Conservation (phyloP, 2,113 vertebrate species). For the Seriola quinqueradiata region DNA sequence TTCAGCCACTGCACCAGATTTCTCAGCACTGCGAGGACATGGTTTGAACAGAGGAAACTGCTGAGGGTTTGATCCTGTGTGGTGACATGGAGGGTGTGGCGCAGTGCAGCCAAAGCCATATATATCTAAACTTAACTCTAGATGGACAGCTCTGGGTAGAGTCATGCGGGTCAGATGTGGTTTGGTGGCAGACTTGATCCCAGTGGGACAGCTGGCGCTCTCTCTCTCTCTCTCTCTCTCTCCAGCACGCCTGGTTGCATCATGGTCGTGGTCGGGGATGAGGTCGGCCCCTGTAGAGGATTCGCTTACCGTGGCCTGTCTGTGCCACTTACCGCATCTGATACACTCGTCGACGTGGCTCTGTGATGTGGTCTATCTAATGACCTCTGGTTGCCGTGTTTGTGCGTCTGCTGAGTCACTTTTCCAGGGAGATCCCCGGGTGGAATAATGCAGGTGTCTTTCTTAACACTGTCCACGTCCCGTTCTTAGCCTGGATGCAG, state of each 20-base stretch:
- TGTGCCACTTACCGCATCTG: constrained; percentile 62
- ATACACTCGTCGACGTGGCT: constrained; percentile 54
- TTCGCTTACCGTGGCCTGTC: constrained; percentile 52
- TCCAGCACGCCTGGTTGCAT: constrained; percentile 66
- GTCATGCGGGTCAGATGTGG: constrained; percentile 74
- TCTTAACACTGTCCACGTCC: constrained; percentile 1
- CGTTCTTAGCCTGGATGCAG: not conserved
- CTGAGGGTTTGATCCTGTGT: constrained; percentile 59
- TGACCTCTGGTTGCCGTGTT: constrained; percentile 47
- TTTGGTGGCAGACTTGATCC: constrained; percentile 64
- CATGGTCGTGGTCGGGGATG: constrained; percentile 60
- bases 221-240: constrained; percentile 27
- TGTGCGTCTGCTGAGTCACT: constrained; percentile 38
- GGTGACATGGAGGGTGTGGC: constrained; percentile 76
- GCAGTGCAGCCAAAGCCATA: constrained; percentile 63
- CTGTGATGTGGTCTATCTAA: constrained; percentile 65
- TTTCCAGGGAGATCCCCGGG: constrained; percentile 24
- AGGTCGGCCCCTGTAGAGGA: constrained; percentile 13
- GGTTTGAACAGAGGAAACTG: constrained; percentile 44
- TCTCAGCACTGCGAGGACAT: constrained; percentile 12
- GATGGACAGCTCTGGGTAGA: constrained; percentile 67
- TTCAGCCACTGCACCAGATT: constrained; percentile 11
- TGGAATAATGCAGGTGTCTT: constrained; percentile 64
- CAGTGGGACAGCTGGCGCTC: constrained; percentile 71
- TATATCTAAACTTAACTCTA: constrained; percentile 78